Percentiles rank a stretch among this genome's conserved stretches.
Evolutionary conservation across 2,888 invertebrate genomes (phyloP).

Genomic region (Bembecia ichneumoniformis): DNA sequence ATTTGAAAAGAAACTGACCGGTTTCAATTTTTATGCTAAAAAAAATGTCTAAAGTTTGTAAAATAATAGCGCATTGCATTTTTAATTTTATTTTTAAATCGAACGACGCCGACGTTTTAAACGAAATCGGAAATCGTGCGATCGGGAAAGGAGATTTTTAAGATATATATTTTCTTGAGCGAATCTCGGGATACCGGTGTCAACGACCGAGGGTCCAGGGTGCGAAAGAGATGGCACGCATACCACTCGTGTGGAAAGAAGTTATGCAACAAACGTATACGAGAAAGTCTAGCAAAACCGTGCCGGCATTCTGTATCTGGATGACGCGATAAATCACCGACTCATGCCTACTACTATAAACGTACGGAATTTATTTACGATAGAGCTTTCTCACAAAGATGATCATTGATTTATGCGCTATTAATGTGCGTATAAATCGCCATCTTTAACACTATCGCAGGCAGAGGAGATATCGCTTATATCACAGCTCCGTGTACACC

Average conservation of each 20-base stretch:
- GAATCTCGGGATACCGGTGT: constrained; percentile 46
- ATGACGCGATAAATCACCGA: constrained; percentile 27
- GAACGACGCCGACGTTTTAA: too few species aligned
- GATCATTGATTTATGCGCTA: background rate
- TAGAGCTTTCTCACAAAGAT: background rate
- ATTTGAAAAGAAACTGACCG: too few species aligned
- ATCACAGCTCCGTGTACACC: too few species aligned
- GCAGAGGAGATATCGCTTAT: background rate
- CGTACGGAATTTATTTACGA: background rate
- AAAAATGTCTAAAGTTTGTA: too few species aligned
- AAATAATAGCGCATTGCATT: too few species aligned
- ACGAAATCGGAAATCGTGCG: background rate
- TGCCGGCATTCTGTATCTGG: constrained; percentile 32
- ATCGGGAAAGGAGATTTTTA: constrained; percentile 20
- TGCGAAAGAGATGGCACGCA: constrained; percentile 47
- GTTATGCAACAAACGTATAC: constrained; percentile 61
- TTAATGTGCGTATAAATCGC: background rate
- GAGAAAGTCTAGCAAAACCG: constrained; percentile 41
- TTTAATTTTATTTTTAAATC: too few species aligned
- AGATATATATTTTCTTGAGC: constrained; percentile 21
- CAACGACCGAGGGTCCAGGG: constrained; percentile 60
- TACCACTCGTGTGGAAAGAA: constrained; percentile 63
- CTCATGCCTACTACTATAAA: background rate
- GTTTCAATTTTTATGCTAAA: too few species aligned
- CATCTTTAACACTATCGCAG: background rate